These are phyloP conservation scores for Mus spretus DNA, from an alignment of 2,797 vertebrate species.

Conservation along the genomic window DNA sequence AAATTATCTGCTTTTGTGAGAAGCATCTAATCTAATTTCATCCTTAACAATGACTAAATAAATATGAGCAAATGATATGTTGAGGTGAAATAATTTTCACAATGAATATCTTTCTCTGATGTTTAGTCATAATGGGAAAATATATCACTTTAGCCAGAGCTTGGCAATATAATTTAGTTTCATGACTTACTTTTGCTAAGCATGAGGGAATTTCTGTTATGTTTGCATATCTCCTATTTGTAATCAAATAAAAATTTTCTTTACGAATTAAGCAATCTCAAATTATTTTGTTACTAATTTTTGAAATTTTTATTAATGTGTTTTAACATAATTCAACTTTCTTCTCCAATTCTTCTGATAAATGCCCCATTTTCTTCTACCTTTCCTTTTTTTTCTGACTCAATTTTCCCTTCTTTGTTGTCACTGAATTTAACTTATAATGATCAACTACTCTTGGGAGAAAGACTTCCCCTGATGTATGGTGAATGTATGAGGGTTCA, in stretches of 20 bases:
- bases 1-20: constrained; percentile 42
- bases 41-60: constrained; percentile 78
- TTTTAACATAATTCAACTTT: too few species aligned
- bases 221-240: not conserved
- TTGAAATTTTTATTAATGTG: not conserved
- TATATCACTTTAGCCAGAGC: not conserved
- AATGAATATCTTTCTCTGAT: constrained; percentile 80
- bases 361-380: not conserved
- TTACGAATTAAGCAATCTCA: not conserved
- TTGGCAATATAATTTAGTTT: not conserved
- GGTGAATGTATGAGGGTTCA: too few species aligned
- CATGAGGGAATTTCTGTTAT: not conserved
- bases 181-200: not conserved
- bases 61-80: constrained; percentile 80
- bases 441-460: not conserved
- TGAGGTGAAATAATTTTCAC: constrained; percentile 79
- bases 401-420: not conserved
- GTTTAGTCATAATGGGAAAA: constrained; percentile 69
- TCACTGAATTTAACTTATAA: not conserved
- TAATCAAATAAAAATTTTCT: not conserved
- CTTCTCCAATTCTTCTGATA: not conserved
- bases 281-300: not conserved
- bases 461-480: too few species aligned
- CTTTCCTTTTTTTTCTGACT: too few species aligned
- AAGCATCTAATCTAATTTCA: not conserved